These are phyloP conservation scores for Uloborus diversus DNA, from an alignment of 1,140 invertebrate genomes.

Conservation along the genomic window DNA sequence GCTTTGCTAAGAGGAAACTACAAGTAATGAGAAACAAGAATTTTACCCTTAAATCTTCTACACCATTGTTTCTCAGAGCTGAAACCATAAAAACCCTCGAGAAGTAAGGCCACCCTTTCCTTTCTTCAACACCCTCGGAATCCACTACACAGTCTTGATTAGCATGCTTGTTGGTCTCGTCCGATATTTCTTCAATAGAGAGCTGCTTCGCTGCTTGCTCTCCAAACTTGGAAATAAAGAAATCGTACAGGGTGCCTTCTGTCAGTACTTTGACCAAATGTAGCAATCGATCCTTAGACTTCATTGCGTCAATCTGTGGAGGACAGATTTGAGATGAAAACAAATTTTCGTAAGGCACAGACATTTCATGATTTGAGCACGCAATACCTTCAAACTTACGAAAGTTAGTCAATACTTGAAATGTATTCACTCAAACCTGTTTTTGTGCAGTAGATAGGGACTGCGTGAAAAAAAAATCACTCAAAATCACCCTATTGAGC, in stretches of 20 bases:
- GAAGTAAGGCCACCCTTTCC: constrained; percentile 77
- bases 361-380: no score
- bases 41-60: constrained; percentile 73
- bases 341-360: no score
- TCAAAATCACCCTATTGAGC: no score
- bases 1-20: no score
- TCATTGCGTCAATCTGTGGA: constrained; percentile 47
- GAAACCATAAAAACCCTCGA: constrained; percentile 88
- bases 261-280: constrained; percentile 24
- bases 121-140: constrained; percentile 50
- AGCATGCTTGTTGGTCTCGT: not conserved
- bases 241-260: not conserved
- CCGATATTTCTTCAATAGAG: not conserved
- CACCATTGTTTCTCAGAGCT: constrained; percentile 78
- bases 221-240: not conserved
- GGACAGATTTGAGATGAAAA: no score
- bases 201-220: not conserved
- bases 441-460: no score
- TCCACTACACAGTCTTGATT: not conserved
- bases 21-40: no score
- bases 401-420: no score
- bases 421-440: no score
- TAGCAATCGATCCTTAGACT: constrained; percentile 26
- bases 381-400: no score
- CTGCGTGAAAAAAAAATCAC: no score